phyloP scores from a whole-genome alignment of 2,888 invertebrate species.

The Bursaphelenchus okinawaensis region DNA sequence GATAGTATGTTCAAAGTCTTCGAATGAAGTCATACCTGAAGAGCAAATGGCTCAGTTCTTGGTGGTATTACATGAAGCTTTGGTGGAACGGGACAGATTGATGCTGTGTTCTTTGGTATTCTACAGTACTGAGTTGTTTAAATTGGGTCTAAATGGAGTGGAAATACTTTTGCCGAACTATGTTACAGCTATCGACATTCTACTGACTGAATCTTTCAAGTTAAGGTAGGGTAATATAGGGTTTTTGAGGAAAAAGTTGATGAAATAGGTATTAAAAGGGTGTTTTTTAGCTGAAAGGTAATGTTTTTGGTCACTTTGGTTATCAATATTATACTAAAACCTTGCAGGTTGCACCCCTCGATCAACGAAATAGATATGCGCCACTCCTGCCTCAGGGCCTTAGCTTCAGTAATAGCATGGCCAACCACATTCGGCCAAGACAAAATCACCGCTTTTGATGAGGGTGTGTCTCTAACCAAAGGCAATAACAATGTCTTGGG shows the following conservation, averaged over 20 bases:
- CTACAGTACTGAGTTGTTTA: constrained; percentile 69
- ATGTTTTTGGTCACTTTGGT: no score
- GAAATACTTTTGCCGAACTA: constrained; percentile 83
- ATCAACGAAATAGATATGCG: constrained; percentile 65
- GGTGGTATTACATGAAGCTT: constrained; percentile 76
- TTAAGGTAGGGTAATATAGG: constrained; percentile 32
- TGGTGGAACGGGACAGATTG: constrained; percentile 52
- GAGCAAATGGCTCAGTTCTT: constrained; percentile 87
- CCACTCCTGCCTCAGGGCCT: constrained; percentile 81
- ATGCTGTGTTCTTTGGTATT: constrained; percentile 56
- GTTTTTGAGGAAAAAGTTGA: background rate
- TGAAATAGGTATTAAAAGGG: no score
- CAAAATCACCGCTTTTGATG: background rate
- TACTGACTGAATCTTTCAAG: constrained; percentile 69
- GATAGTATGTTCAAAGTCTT: constrained; percentile 89
- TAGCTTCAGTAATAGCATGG: constrained; percentile 82
- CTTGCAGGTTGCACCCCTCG: constrained; percentile 55
- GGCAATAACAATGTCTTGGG: constrained; percentile 25
- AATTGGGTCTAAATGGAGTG: constrained; percentile 84
- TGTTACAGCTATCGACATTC: constrained; percentile 80
- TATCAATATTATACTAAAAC: no score
- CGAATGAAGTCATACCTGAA: constrained; percentile 83
- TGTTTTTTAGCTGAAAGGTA: no score
- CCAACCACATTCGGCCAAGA: constrained; percentile 77
- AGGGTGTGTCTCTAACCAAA: background rate